Base-by-base conservation (phyloP, 2,113 vertebrate genomes). In the Sitta europaea region DNA sequence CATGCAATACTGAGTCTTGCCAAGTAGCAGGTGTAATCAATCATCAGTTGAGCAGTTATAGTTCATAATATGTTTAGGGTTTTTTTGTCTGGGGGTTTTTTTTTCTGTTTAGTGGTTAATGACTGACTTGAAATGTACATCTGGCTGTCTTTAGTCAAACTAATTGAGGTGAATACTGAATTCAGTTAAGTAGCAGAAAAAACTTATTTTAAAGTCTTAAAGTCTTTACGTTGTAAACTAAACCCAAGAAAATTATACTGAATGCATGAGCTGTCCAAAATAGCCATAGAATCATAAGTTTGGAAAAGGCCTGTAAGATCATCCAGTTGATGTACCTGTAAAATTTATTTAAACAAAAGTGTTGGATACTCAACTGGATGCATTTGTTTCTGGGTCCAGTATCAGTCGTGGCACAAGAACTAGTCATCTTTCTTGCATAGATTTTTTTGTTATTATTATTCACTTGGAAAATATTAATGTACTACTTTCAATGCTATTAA, bases 291-390 rank as follows among this genome's bases (percentile, higher is more conserved):
- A 54, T 11, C n/a, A 54, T 31, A 61, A 22, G 17, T n/a, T 54
- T 75, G 54, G 29, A 35, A 47, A 68, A 47, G 11, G 68, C 29
- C 29, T 74, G 21, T 40, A 61, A 35, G n/a, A 61, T 35, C 7
- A n/a, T 33, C 0, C 0, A 35, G 28, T 29, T 59, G 28, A 70
- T 28, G 9, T 59, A 28, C 0, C 0, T 35, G 5, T 77, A 72
- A 63, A 86, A 59, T 12, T 31, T 33, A 79, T 43, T 20, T 76
- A n/a, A 53, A 38, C 31, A 38, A 12, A 75, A 43, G 15, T 57
- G 6, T 29, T 61, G 28, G 12, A 22, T 68, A 25, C 18, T 42
- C 10, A 53, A 5, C 35, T 88, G 67, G 29, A 73, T 42, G 6
- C 12, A 31, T 67, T 94, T 79, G 18, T 76, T 94, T 80, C 84